These are phyloP conservation scores for Ips typographus DNA, from an alignment of 1,140 invertebrate genomes.

Conservation along the genomic window DNA sequence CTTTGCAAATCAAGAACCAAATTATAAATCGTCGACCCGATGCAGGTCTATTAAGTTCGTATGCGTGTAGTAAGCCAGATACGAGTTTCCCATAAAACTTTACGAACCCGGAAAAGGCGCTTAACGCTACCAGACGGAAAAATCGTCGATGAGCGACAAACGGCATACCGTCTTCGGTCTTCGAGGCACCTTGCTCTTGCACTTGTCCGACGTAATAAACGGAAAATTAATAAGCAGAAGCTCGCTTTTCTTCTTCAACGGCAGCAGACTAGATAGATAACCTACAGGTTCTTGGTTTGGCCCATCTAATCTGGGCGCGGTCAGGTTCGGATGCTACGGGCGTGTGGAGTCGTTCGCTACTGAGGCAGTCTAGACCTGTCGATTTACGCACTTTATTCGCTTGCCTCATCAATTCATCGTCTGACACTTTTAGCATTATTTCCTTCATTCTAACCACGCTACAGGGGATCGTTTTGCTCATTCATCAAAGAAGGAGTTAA, in stretches of 20 bases:
- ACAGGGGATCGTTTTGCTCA: too few relatives aligned
- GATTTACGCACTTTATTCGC: not conserved
- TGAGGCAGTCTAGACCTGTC: slow-evolving; percentile 4
- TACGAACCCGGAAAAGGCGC: slow-evolving; percentile 24
- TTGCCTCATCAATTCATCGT: slow-evolving; percentile 1
- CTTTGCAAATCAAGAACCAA: slow-evolving; percentile 22
- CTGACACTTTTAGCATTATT: not conserved
- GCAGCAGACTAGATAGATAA: slow-evolving; percentile 4
- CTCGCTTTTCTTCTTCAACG: slow-evolving; percentile 23
- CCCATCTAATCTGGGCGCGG: slow-evolving; percentile 8
- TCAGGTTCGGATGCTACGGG: not conserved
- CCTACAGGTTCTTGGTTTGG: slow-evolving; percentile 11
- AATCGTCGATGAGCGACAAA: slow-evolving; percentile 29
- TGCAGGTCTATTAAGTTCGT: slow-evolving; percentile 19
- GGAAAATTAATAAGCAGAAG: slow-evolving; percentile 27
- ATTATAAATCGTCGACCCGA: slow-evolving; percentile 17
- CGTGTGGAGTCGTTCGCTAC: slow-evolving; percentile 1
- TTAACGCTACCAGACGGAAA: slow-evolving; percentile 21
- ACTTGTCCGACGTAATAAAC: slow-evolving; percentile 6
- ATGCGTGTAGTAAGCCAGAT: not conserved
- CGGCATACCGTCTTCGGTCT: slow-evolving; percentile 29
- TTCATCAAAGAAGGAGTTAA: too few relatives aligned
- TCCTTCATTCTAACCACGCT: too few relatives aligned
- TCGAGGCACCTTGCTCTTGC: slow-evolving; percentile 23
- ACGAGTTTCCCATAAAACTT: slow-evolving; percentile 21